Conservation (phyloP, 2,888 invertebrate species). For the Clunio marinus region DNA sequence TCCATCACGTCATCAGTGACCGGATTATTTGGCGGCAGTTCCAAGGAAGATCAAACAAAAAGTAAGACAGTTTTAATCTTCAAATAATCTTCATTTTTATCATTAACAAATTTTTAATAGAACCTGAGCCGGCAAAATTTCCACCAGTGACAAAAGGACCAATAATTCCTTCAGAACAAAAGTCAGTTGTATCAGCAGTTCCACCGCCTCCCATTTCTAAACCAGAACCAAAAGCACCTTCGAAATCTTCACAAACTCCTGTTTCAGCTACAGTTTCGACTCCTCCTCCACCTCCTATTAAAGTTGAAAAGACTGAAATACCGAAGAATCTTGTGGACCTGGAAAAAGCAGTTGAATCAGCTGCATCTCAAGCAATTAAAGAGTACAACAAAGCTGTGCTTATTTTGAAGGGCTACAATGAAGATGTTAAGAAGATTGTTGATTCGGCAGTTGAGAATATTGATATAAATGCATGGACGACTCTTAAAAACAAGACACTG, state of each 20-base stretch:
- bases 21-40: conserved; percentile 45
- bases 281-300: no score
- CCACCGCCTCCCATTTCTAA: conserved; percentile 6
- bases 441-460: conserved; percentile 61
- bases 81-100: no score
- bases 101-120: conserved; percentile 6
- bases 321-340: conserved; percentile 54
- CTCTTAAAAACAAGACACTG: conserved; percentile 57
- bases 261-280: no score
- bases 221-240: conserved; percentile 1
- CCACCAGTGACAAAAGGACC: conserved; percentile 46
- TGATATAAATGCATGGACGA: conserved; percentile 56
- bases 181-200: conserved; percentile 21
- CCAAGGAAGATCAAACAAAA: conserved; percentile 41
- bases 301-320: conserved; percentile 47
- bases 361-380: conserved; percentile 61
- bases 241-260: conserved; percentile 18
- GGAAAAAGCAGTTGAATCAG: conserved; percentile 56
- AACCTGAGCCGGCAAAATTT: conserved; percentile 48
- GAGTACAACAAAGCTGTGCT: conserved; percentile 62
- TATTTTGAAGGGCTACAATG: conserved; percentile 55
- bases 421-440: conserved; percentile 55
- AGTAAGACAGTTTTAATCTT: background rate
- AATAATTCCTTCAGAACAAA: background rate
- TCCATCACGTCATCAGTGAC: conserved; percentile 43